Percentiles rank a stretch among this genome's conserved stretches.
These are phyloP conservation scores for Pseudonaja textilis DNA, from an alignment of 2,113 vertebrate species.

Conservation along the genomic window DNA sequence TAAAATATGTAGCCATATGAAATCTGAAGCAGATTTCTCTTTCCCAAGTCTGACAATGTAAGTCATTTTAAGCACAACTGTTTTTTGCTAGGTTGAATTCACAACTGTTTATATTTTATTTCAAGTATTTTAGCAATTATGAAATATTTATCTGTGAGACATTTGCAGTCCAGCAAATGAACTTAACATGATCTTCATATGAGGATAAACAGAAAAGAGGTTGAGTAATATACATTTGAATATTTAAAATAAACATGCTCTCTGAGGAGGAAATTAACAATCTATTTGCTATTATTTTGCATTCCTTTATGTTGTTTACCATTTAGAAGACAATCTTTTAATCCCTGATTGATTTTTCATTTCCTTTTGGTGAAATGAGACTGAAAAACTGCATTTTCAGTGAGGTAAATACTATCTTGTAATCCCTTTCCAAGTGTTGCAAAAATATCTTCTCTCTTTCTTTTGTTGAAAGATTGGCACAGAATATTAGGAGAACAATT, in stretches of 20 bases:
- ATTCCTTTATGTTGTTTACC: background rate
- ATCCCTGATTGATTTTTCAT: background rate
- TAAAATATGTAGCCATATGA: background rate
- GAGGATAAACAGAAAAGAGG: background rate
- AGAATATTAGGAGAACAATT: background rate
- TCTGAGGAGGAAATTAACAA: background rate
- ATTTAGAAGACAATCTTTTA: background rate
- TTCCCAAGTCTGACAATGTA: background rate
- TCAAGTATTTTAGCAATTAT: background rate
- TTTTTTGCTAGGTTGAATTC: background rate
- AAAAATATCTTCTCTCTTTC: background rate
- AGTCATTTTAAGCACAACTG: background rate
- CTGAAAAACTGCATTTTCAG: background rate
- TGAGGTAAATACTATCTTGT: background rate
- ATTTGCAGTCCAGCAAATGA: background rate
- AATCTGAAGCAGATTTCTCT: background rate
- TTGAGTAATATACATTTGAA: background rate
- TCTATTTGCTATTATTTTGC: constrained; percentile 3
- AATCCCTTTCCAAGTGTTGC: background rate
- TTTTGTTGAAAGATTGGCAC: background rate
- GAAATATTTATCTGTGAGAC: background rate
- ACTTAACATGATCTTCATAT: background rate
- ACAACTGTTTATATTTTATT: background rate
- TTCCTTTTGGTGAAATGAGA: background rate
- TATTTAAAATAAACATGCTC: background rate